Percentiles rank a stretch among this genome's conserved stretches.
Evolutionary conservation across 2,113 vertebrate species (phyloP).

Genomic region (Ophiodon elongatus): DNA sequence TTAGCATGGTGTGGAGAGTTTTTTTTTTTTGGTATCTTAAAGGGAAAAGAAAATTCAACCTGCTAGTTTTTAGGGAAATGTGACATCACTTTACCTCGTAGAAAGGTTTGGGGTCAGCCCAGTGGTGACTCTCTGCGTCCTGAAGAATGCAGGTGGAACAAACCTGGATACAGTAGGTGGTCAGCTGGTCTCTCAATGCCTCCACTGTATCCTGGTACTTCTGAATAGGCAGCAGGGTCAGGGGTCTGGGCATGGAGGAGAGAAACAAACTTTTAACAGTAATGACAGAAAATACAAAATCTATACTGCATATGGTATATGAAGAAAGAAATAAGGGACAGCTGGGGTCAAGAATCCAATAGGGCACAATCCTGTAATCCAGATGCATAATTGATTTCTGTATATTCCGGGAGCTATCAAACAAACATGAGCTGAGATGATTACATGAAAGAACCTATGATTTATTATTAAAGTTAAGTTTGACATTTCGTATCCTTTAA

Average conservation of each 20-base stretch:
- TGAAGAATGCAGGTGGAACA: conserved; percentile 93
- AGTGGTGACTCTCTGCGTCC: conserved; percentile 94
- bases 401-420: conserved; percentile 41
- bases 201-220: conserved; percentile 89
- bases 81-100: conserved; percentile 87
- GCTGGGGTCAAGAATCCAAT: conserved; percentile 16
- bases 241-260: conserved; percentile 84
- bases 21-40: not conserved
- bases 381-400: conserved; percentile 36
- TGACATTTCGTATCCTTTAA: conserved; percentile 68
- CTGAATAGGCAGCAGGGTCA: conserved; percentile 90
- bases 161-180: conserved; percentile 90
- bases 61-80: not conserved
- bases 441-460: conserved; percentile 52
- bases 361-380: conserved; percentile 20
- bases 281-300: conserved; percentile 20
- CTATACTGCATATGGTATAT: conserved; percentile 2
- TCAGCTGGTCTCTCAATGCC: conserved; percentile 89
- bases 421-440: conserved; percentile 39
- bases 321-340: not conserved
- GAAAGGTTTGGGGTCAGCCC: conserved; percentile 94
- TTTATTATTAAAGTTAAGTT: conserved; percentile 62
- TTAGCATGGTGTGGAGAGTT: not conserved
- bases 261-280: conserved; percentile 73
- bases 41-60: not conserved